Percentiles rank a stretch among this genome's conserved stretches.
Evolutionary conservation across 2,797 vertebrate genomes (phyloP).

Genomic region (Basileuterus tristriatus): DNA sequence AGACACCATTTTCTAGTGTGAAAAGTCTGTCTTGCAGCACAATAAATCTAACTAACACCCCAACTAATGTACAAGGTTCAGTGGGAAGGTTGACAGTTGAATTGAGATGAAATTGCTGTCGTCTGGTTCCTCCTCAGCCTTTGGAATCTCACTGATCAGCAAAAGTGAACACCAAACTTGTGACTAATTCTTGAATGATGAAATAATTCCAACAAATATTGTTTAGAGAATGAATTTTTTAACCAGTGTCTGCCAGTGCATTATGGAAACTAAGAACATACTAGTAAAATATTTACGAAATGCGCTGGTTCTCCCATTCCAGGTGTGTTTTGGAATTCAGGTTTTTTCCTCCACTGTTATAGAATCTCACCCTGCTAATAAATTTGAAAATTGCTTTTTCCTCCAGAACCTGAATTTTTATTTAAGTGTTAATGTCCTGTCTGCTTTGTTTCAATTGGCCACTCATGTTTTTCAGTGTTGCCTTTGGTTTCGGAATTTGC

Average conservation of each 20-base stretch:
- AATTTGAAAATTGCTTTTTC: background rate
- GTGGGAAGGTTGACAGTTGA: slow-evolving; percentile 12
- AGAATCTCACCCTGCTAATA: background rate
- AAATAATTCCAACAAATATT: background rate
- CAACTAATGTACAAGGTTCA: slow-evolving; percentile 19
- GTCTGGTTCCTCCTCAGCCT: background rate
- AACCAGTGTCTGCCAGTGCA: background rate
- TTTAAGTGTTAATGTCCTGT: background rate
- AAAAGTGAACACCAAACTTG: background rate
- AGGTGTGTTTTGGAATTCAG: slow-evolving; percentile 64
- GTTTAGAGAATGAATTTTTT: background rate
- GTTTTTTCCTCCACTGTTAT: background rate
- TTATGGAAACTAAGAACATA: background rate
- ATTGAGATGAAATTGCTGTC: slow-evolving; percentile 6
- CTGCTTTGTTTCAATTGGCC: background rate
- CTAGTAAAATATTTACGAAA: slow-evolving; percentile 23
- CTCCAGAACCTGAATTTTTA: background rate
- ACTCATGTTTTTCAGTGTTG: background rate
- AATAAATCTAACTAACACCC: slow-evolving; percentile 54
- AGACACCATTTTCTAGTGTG: slow-evolving; percentile 10
- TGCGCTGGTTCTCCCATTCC: slow-evolving; percentile 17
- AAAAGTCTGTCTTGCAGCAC: slow-evolving; percentile 3
- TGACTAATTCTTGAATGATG: background rate
- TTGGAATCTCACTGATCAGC: background rate
- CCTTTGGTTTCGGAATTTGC: background rate